Base-by-base conservation (phyloP, 2,797 vertebrate species). In the Gouania willdenowi region DNA sequence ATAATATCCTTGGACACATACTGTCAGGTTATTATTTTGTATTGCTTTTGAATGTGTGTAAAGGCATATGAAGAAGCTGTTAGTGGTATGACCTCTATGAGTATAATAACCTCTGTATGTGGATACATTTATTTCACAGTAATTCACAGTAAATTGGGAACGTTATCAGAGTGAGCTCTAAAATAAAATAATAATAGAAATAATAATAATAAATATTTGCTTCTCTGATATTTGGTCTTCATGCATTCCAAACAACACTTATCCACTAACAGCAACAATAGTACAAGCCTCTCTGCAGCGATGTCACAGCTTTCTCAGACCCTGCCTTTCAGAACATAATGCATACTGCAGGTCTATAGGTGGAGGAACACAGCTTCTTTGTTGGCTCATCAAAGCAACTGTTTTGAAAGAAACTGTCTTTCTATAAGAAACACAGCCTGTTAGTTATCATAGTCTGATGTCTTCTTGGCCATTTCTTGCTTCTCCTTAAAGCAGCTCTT, bases 361-460 rank as follows among this genome's bases (percentile, higher is more conserved):
- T 27, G 22, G 16, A 22, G 14, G 36, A 50, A 32, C 44, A 29
- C 25, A 4, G 37, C 33, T 2, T 38, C 12, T 33, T 13, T 16
- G 7, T 12, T n/a, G 26, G 46, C 22, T 50, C 29, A 28, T 14
- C 43, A 20, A 17, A 39, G 27, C 22, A 36, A 23, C 15, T n/a
- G 16, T 31, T 30, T 30, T 20, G 6, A 20, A 20, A 20, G 20
- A 20, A 8, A 34, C 1, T 28, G 8, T n/a, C 14, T 17, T 9
- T 0, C 38, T 0, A 1, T 3, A 7, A 28, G 21, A 1, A 10
- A 3, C 26, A 26, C 4, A 0, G 2, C 1, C 9, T 44, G 46
- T 81, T 90, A 95, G 74, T 94, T 90, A 16, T 93, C 92, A 41
- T 93, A 91, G 72, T 93, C 88, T n/a, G 86, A 79, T 37, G 87